Evolutionary conservation across 1,140 invertebrate genomes (phyloP).

Genomic region (Eulimnadia texana): DNA sequence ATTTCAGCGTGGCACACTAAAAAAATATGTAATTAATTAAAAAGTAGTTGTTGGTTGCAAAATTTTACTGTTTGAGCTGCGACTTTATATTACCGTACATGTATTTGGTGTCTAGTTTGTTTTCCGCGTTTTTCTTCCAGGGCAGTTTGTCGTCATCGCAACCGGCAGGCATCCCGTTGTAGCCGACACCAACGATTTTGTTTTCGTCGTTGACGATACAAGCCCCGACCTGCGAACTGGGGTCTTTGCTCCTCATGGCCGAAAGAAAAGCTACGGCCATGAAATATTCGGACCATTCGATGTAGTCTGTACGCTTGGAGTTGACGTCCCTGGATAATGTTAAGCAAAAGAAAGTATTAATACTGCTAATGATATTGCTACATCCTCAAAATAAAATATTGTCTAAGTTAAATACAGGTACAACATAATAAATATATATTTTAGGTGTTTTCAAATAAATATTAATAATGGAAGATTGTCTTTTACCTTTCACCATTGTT

Average conservation of each 20-base stretch:
- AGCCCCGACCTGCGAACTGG: constrained; percentile 77
- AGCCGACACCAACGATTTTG: constrained; percentile 83
- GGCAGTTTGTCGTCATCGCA: constrained; percentile 78
- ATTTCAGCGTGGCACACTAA: constrained; percentile 92
- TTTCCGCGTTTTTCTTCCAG: constrained; percentile 50
- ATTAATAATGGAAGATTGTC: no score
- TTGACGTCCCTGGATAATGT: constrained; percentile 16
- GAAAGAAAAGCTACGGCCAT: constrained; percentile 75
- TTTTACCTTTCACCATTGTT: no score
- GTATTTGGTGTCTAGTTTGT: constrained; percentile 56
- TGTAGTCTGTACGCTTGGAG: constrained; percentile 38
- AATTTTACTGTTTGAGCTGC: not conserved
- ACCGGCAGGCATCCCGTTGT: constrained; percentile 87
- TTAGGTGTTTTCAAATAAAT: no score
- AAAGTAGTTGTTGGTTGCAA: not conserved
- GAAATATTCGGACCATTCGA: constrained; percentile 83
- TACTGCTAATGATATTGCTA: not conserved
- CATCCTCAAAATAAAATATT: no score
- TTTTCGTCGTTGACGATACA: constrained; percentile 79
- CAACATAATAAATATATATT: no score
- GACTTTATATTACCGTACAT: constrained; percentile 81
- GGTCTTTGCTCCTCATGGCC: constrained; percentile 86
- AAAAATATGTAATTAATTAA: constrained; percentile 26
- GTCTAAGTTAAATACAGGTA: no score
- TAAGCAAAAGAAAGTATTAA: not conserved